Percentiles rank a stretch among this genome's conserved stretches.
Conservation (phyloP, 2,888 invertebrate genomes). For the Latrodectus elegans region DNA sequence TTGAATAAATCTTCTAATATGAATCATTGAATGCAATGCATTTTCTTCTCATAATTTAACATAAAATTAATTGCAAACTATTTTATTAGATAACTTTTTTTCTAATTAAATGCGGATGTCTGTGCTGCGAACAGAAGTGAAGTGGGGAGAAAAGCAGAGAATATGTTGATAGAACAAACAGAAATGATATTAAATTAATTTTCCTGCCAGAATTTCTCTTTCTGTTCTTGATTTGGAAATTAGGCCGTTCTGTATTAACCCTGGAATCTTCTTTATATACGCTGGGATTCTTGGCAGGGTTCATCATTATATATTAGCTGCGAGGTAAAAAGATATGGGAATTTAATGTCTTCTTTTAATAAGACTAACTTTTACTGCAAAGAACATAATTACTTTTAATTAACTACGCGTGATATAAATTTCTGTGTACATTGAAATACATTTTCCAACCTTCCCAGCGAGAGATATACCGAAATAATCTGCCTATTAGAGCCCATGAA, state of each 20-base stretch:
- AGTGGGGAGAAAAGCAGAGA: slow-evolving; percentile 26
- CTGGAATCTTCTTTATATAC: no score
- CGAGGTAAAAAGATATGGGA: no score
- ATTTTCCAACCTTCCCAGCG: no score
- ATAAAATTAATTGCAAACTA: background rate
- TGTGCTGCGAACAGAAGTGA: slow-evolving; percentile 21
- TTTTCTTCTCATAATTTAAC: background rate
- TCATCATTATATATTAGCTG: no score
- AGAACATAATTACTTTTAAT: no score
- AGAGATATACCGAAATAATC: no score
- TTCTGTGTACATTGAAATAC: no score
- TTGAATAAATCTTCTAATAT: background rate
- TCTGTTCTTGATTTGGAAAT: background rate
- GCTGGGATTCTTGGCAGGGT: no score
- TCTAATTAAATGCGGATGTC: slow-evolving; percentile 36
- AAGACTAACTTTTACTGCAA: no score
- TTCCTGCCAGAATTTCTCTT: background rate
- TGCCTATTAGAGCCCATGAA: no score
- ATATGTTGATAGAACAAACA: background rate
- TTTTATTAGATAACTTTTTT: background rate
- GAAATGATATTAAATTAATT: background rate
- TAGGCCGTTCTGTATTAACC: background rate
- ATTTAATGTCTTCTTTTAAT: no score
- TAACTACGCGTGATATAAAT: no score
- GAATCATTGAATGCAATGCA: background rate